Base-by-base conservation (phyloP, 2,888 invertebrate species). In the Ligdia adustata region DNA sequence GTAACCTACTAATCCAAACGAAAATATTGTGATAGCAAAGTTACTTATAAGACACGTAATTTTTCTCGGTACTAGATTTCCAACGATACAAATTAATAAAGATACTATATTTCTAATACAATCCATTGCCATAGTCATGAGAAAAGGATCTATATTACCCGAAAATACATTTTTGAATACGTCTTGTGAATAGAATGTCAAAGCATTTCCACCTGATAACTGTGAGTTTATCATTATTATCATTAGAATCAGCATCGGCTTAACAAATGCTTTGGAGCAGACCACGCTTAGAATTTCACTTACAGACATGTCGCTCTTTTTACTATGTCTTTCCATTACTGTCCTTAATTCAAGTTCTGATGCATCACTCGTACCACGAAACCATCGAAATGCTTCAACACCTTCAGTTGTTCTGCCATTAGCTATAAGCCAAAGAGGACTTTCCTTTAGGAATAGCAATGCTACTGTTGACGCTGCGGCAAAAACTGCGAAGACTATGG, bases 381-480 rank as follows among this genome's bases (percentile, higher is more conserved):
- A 35, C 34, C 34, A 35, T 24, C 34, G 12, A 9, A 35, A 35
- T 1, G 3, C 24, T 12, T 35, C 14, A 4, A 35, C 4, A 2
- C 34, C 34, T 35, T 35, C 34, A n/a, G 7, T n/a, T 4, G 3
- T 22, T 24, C 14, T 35, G 2, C 34, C 34, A 14, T 15, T 35
- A 14, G 24, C 22, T 2, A 35, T 35, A 6, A 35, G 9, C 35
- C 35, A 35, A 1, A 35, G 4, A 6, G 35, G 35, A n/a, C 35
- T 35, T 7, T 35, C 35, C 7, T 9, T 26, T 6, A 35, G 5
- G 7, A 15, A 35, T 1, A 26, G 1, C 1, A 26, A 35, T 1
- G 12, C 13, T 1, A 26, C 11, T 7, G 14, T 1, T 4, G 24
- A 15, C 5, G 15, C 4, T 3, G 11, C 14, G 4, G 26, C 24